Conservation (phyloP, 2,113 vertebrate genomes). For the Pseudonaja textilis region DNA sequence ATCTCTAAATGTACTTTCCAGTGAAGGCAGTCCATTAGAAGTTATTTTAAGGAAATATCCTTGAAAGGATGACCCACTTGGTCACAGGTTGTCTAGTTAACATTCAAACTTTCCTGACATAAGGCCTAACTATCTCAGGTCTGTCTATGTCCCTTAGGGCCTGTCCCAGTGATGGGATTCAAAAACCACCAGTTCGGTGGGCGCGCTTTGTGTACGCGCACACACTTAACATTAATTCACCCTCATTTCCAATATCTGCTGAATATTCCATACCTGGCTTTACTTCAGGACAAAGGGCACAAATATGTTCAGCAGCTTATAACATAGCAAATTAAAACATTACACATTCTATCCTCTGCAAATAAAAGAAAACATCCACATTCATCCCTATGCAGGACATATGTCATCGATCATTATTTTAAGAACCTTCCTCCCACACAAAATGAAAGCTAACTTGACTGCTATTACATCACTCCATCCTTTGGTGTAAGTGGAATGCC, state of each 20-base stretch:
- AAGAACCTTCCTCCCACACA: constrained; percentile 54
- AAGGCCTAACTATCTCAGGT: neutral
- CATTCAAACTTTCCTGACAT: neutral
- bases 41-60: neutral
- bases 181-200: too few species aligned
- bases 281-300: neutral
- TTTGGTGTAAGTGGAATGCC: constrained; percentile 39
- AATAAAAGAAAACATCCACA: neutral
- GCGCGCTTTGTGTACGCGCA: too few species aligned
- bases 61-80: neutral
- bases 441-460: constrained; percentile 10
- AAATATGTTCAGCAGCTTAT: neutral
- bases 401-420: constrained; percentile 44
- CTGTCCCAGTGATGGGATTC: too few species aligned
- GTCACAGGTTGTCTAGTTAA: neutral
- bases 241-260: neutral
- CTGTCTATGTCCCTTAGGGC: neutral
- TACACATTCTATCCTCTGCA: constrained; percentile 23
- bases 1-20: neutral
- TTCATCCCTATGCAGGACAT: constrained; percentile 23
- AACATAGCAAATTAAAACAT: neutral
- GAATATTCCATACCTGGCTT: neutral
- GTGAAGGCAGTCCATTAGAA: neutral
- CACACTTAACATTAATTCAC: neutral
- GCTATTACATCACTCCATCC: constrained; percentile 35